A percentile compares a stretch with the other conserved stretches of the same genome.
Conservation (phyloP, 2,888 invertebrate species). For the Cheilosia impressa region DNA sequence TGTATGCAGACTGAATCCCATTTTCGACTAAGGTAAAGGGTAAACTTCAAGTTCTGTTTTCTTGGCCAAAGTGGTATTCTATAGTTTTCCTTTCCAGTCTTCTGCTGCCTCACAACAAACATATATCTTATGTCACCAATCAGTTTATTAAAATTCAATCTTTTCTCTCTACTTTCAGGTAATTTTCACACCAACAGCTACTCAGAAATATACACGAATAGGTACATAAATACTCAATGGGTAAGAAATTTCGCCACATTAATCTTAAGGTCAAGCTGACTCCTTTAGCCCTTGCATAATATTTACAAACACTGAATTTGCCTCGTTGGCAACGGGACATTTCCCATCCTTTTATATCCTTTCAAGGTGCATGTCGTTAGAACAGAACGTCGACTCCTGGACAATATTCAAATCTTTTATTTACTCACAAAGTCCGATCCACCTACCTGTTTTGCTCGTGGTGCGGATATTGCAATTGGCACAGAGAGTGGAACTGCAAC, state of each 20-base stretch:
- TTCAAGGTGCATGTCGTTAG: conserved; percentile 62
- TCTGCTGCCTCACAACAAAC: no score
- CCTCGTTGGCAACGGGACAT: conserved; percentile 48
- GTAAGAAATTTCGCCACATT: conserved; percentile 23
- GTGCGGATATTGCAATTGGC: conserved; percentile 27
- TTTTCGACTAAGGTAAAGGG: background rate
- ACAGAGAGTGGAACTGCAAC: conserved; percentile 1
- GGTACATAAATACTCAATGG: background rate
- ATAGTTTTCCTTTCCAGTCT: no score
- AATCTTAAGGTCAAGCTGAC: conserved; percentile 15
- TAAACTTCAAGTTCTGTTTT: background rate
- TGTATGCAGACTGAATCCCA: no score
- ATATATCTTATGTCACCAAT: background rate
- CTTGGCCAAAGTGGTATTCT: no score
- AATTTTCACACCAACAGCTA: background rate
- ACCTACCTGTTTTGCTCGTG: conserved; percentile 53
- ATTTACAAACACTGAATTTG: conserved; percentile 55
- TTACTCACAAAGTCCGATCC: background rate
- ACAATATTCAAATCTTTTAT: conserved; percentile 56
- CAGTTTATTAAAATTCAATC: background rate
- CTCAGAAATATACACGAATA: background rate
- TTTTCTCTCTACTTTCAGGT: background rate
- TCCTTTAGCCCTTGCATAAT: conserved; percentile 57
- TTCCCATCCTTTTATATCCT: conserved; percentile 53
- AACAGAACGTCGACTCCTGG: conserved; percentile 46